These are phyloP conservation scores for Agrochola lychnidis DNA, from an alignment of 2,888 invertebrate species.

Conservation along the genomic window DNA sequence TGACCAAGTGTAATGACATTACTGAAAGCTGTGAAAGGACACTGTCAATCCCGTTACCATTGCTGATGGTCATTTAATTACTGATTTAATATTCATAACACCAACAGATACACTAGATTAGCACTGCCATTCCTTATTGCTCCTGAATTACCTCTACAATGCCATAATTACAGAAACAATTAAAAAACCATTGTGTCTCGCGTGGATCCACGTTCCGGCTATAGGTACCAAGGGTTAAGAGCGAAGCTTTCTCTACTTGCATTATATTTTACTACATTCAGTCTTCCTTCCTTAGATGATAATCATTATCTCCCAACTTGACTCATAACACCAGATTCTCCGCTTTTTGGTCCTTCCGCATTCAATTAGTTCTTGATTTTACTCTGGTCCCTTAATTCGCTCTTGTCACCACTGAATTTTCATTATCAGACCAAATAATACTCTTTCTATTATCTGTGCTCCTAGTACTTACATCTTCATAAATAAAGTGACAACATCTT, in stretches of 20 bases:
- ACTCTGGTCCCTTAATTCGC: background rate
- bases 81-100: too few species aligned
- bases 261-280: background rate
- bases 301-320: background rate
- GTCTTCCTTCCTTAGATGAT: background rate
- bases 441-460: background rate
- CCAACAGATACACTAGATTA: too few species aligned
- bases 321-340: background rate
- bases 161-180: too few species aligned
- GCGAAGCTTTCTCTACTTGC: background rate
- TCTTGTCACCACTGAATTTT: background rate
- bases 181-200: too few species aligned
- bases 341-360: background rate
- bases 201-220: too few species aligned
- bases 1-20: slow-evolving; percentile 1
- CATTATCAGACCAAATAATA: too few species aligned
- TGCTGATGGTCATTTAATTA: too few species aligned
- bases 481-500: background rate
- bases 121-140: background rate
- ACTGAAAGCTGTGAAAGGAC: background rate
- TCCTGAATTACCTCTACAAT: background rate
- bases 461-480: background rate
- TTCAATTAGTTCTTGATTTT: background rate
- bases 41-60: too few species aligned
- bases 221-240: background rate